A percentile compares a stretch with the other conserved stretches of the same genome.
Evolutionary conservation across 2,888 invertebrate genomes (phyloP).

Genomic region (Hemicrepidius hirtus): DNA sequence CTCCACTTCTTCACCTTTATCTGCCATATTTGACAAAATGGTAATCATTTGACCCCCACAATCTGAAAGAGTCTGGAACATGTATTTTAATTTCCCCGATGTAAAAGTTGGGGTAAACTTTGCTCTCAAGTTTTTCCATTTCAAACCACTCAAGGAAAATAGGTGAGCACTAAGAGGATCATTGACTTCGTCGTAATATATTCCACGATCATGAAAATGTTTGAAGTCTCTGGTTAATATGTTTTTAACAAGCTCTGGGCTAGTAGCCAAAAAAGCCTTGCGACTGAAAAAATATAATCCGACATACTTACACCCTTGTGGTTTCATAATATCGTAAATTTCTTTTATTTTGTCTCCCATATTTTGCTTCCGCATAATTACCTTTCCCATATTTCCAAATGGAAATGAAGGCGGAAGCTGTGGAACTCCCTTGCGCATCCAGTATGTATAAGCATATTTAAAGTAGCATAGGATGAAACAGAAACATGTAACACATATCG

Average conservation of each 20-base stretch:
- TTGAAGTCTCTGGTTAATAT: slow-evolving; percentile 78
- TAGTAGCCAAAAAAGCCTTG: slow-evolving; percentile 78
- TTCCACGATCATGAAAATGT: slow-evolving; percentile 80
- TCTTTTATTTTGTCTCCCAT: slow-evolving; percentile 79
- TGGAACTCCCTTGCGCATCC: slow-evolving; percentile 76
- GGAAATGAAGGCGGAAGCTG: slow-evolving; percentile 77
- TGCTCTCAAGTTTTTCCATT: slow-evolving; percentile 78
- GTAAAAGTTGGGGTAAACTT: slow-evolving; percentile 82
- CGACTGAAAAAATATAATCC: slow-evolving; percentile 79
- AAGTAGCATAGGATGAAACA: slow-evolving; percentile 63
- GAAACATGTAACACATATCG: neutral
- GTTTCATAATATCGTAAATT: slow-evolving; percentile 74
- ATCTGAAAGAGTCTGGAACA: slow-evolving; percentile 77
- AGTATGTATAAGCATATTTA: slow-evolving; percentile 74
- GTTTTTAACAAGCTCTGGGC: slow-evolving; percentile 77
- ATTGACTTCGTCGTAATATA: slow-evolving; percentile 76
- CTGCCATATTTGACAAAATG: slow-evolving; percentile 63
- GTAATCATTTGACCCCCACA: slow-evolving; percentile 74
- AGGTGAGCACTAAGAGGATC: slow-evolving; percentile 78
- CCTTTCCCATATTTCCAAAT: slow-evolving; percentile 77
- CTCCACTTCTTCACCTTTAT: slow-evolving; percentile 63
- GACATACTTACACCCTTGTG: slow-evolving; percentile 68
- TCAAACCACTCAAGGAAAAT: slow-evolving; percentile 75
- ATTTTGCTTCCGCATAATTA: slow-evolving; percentile 75
- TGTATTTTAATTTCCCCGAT: slow-evolving; percentile 79